These are phyloP conservation scores for Mesoligia furuncula DNA, from an alignment of 2,888 invertebrate species.

Conservation along the genomic window DNA sequence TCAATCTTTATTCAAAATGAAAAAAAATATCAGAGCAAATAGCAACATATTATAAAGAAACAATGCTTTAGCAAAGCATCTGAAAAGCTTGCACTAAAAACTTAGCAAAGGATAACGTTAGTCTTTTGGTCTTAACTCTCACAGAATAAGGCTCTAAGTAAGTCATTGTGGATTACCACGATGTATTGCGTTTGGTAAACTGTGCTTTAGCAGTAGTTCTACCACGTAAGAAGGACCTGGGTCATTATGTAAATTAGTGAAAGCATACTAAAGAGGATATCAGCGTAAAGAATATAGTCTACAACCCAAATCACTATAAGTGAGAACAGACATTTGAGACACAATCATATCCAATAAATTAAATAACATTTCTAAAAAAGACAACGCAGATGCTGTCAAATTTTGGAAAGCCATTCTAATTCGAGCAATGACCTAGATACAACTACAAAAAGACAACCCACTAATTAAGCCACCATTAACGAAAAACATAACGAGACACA, in stretches of 20 bases:
- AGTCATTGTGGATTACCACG: constrained; percentile 73
- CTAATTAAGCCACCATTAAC: constrained; percentile 47
- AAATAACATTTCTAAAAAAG: background rate
- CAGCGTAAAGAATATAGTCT: background rate
- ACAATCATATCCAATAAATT: rapidly evolving
- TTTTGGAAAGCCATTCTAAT: background rate
- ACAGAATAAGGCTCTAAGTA: constrained; percentile 69
- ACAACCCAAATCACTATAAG: background rate
- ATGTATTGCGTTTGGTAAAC: constrained; percentile 71
- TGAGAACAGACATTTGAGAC: background rate
- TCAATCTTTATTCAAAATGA: background rate
- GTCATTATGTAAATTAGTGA: constrained; percentile 55
- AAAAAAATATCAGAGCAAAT: background rate
- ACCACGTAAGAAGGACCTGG: constrained; percentile 24
- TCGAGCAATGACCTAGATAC: rapidly evolving
- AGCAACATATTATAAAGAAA: background rate
- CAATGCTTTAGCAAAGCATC: background rate
- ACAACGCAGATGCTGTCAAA: background rate
- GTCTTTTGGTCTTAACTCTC: background rate
- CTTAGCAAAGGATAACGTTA: background rate
- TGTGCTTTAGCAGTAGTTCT: constrained; percentile 64
- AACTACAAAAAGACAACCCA: background rate
- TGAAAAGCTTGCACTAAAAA: background rate
- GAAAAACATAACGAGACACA: constrained; percentile 59
- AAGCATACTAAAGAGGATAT: background rate